Conservation (phyloP, 30 jellyfish, hydroid and myxozoan genomes). For the Sanderia malayensis region DNA sequence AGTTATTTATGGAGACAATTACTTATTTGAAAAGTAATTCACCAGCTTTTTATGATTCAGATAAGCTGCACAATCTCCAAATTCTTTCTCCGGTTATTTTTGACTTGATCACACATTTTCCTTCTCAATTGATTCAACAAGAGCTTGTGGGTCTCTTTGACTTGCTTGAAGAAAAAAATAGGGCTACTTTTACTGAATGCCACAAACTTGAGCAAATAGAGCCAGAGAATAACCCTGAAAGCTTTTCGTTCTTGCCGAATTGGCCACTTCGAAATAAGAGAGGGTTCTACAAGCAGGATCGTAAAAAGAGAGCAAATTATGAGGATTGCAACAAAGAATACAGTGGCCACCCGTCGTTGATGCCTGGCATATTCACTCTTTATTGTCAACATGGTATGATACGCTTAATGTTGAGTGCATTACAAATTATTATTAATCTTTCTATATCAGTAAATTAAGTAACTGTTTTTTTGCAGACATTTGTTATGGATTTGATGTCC, state of each 20-base stretch:
- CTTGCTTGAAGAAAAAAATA: too few relatives aligned
- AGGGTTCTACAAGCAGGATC: constrained; percentile 2
- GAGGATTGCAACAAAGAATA: constrained; percentile 15
- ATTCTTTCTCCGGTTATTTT: too few relatives aligned
- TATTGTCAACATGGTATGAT: constrained; percentile 28
- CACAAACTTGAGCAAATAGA: too few relatives aligned
- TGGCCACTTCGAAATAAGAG: constrained; percentile 1
- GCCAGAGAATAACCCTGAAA: too few relatives aligned
- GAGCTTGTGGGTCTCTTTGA: too few relatives aligned
- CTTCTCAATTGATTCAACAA: too few relatives aligned
- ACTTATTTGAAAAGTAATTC: too few relatives aligned
- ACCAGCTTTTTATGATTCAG: too few relatives aligned
- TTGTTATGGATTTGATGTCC: background rate
- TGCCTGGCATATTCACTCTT: constrained; percentile 27
- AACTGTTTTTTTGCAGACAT: background rate
- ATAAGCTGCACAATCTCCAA: too few relatives aligned
- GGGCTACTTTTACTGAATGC: too few relatives aligned
- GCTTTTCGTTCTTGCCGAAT: constrained; percentile 12
- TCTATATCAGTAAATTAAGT: background rate
- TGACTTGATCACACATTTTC: too few relatives aligned
- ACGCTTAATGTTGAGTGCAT: background rate
- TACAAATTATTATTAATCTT: background rate
- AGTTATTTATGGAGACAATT: too few relatives aligned
- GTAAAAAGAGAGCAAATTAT: background rate
- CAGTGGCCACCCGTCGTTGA: constrained; percentile 19